These are phyloP conservation scores for Hoplias malabaricus DNA, from an alignment of 2,113 vertebrate species.

Conservation along the genomic window DNA sequence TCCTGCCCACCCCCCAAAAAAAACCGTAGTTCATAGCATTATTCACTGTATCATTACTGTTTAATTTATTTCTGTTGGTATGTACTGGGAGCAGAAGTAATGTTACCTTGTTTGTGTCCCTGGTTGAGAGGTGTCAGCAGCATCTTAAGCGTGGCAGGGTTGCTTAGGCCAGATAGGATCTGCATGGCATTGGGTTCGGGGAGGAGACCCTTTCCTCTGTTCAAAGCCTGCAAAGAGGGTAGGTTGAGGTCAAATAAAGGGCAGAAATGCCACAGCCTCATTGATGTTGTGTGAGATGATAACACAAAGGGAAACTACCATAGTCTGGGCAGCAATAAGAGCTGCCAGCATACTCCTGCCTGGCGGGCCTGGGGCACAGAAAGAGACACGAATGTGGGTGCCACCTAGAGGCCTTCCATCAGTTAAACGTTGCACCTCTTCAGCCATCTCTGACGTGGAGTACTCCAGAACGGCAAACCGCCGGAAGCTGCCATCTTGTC, in stretches of 20 bases:
- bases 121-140: conserved; percentile 84
- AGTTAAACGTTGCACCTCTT: conserved; percentile 74
- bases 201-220: conserved; percentile 90
- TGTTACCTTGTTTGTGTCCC: conserved; percentile 82
- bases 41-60: too few relatives aligned
- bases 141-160: conserved; percentile 85
- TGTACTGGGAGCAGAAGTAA: neutral
- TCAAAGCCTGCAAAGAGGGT: conserved; percentile 75
- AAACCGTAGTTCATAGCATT: neutral
- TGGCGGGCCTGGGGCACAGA: conserved; percentile 89
- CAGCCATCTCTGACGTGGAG: conserved; percentile 77
- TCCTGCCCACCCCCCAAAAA: conserved; percentile 73
- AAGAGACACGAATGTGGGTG: conserved; percentile 81
- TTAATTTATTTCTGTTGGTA: too few relatives aligned
- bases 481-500: conserved; percentile 87
- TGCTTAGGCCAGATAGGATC: conserved; percentile 84
- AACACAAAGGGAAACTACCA: conserved; percentile 67
- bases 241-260: neutral
- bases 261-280: neutral
- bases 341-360: conserved; percentile 92
- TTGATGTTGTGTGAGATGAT: neutral
- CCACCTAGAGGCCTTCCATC: conserved; percentile 78
- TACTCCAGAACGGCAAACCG: conserved; percentile 89
- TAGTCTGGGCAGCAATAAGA: conserved; percentile 89
- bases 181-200: conserved; percentile 88